phyloP scores from a whole-genome alignment of 2,888 invertebrate species.

The Dioctria rufipes region DNA sequence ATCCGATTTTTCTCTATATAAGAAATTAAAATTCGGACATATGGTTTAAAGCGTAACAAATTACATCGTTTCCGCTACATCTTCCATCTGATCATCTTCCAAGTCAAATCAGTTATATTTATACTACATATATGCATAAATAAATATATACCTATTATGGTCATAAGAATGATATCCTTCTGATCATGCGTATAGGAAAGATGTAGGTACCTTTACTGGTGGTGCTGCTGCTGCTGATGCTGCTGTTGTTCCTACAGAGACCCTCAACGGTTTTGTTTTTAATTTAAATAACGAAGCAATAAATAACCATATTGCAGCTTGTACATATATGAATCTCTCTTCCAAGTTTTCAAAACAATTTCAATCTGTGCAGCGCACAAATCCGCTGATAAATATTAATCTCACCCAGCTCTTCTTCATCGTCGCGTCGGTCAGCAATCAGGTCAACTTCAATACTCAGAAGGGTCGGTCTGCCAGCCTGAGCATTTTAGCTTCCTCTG shows the following conservation, averaged over 20 bases:
- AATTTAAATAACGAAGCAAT: slow-evolving; percentile 58
- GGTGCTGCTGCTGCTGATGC: slow-evolving; percentile 11
- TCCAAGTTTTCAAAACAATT: slow-evolving; percentile 48
- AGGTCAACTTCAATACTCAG: slow-evolving; percentile 45
- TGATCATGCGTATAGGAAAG: slow-evolving; percentile 26
- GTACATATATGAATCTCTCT: slow-evolving; percentile 40
- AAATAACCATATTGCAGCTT: slow-evolving; percentile 56
- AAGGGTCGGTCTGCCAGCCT: slow-evolving; percentile 25
- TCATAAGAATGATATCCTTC: too few species aligned
- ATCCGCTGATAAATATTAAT: slow-evolving; percentile 51
- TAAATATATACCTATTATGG: background rate
- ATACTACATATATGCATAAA: background rate
- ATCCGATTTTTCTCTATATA: slow-evolving; percentile 37
- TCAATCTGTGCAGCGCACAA: slow-evolving; percentile 44
- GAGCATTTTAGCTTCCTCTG: background rate
- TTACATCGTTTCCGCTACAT: slow-evolving; percentile 43
- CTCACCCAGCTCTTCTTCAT: slow-evolving; percentile 32
- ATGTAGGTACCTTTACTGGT: slow-evolving; percentile 8
- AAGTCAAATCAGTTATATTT: background rate
- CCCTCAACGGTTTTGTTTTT: slow-evolving; percentile 53
- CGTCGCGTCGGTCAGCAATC: slow-evolving; percentile 30
- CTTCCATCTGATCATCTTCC: background rate
- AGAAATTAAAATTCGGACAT: slow-evolving; percentile 57
- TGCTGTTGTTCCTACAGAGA: slow-evolving; percentile 2
- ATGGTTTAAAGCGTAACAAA: slow-evolving; percentile 56